Conservation (phyloP, 2,113 vertebrate species). For the Rutilus rutilus region DNA sequence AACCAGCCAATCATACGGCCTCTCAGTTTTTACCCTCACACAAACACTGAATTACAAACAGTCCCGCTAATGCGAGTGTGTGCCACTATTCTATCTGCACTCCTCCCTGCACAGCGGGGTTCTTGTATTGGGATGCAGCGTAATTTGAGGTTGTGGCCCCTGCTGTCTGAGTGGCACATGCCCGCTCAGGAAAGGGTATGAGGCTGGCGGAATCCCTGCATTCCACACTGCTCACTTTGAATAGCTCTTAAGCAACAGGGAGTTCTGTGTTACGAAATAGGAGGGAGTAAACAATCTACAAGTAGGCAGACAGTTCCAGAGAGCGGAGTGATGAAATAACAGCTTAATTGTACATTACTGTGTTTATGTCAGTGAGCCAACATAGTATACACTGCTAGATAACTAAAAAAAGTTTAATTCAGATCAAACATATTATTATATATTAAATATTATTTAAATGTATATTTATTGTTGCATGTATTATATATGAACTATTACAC, state of each 20-base stretch:
- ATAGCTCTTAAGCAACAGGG: constrained; percentile 28
- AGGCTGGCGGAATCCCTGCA: constrained; percentile 52
- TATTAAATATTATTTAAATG: background rate
- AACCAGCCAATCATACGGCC: constrained; percentile 57
- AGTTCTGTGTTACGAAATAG: constrained; percentile 16
- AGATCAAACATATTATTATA: background rate
- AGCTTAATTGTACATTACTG: background rate
- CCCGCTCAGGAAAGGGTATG: constrained; percentile 58
- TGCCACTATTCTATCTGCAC: constrained; percentile 54
- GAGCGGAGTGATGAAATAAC: constrained; percentile 1
- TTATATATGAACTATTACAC: background rate
- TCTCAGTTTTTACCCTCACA: constrained; percentile 49
- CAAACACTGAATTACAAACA: constrained; percentile 49
- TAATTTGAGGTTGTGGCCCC: constrained; percentile 63
- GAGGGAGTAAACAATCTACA: background rate
- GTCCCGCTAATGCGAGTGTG: constrained; percentile 52
- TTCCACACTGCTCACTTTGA: constrained; percentile 35
- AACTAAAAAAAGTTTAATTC: too few species aligned
- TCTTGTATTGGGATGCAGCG: constrained; percentile 56
- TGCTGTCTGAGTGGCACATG: constrained; percentile 59
- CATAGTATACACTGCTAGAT: background rate
- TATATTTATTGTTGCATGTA: background rate
- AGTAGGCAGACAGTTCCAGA: background rate
- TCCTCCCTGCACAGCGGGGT: constrained; percentile 49
- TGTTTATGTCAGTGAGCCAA: background rate